A percentile compares a stretch with the other conserved stretches of the same genome.
Evolutionary conservation across 2,888 invertebrate species (phyloP).

Genomic region (Catocala sponsa): DNA sequence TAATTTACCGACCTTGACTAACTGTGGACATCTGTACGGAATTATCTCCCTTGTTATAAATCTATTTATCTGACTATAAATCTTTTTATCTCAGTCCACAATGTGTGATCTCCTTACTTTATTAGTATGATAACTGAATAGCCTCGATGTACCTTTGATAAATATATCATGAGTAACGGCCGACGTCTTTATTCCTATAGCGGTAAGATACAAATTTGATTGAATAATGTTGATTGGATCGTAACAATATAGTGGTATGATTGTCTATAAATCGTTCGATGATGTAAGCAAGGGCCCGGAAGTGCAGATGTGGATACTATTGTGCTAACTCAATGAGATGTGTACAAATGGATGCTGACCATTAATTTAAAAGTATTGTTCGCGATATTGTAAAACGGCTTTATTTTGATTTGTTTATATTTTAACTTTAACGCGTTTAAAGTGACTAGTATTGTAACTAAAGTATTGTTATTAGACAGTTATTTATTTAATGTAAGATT

Average conservation of each 20-base stretch:
- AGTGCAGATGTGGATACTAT: constrained; percentile 63
- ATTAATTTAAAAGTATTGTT: constrained; percentile 42
- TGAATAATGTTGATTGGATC: neutral
- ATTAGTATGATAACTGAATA: constrained; percentile 47
- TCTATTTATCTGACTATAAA: constrained; percentile 58
- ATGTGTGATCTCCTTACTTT: constrained; percentile 53
- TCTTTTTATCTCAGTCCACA: constrained; percentile 54
- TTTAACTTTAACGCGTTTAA: constrained; percentile 14
- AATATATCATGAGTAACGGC: constrained; percentile 32
- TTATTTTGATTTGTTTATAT: constrained; percentile 44
- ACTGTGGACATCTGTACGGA: constrained; percentile 30
- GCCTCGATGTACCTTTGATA: constrained; percentile 32
- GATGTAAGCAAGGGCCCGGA: constrained; percentile 58
- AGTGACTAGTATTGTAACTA: constrained; percentile 7
- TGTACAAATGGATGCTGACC: constrained; percentile 46
- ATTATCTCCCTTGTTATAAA: constrained; percentile 54
- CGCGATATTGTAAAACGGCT: constrained; percentile 33
- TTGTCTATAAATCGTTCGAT: constrained; percentile 48
- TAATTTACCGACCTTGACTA: constrained; percentile 31
- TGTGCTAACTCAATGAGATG: constrained; percentile 51
- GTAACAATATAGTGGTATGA: constrained; percentile 4
- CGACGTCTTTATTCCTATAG: neutral
- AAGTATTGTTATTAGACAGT: constrained; percentile 16
- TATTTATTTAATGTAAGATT: constrained; percentile 18
- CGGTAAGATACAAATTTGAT: constrained; percentile 22